Evolutionary conservation across 2,888 invertebrate species (phyloP).

Genomic region (Mythimna ferrago): DNA sequence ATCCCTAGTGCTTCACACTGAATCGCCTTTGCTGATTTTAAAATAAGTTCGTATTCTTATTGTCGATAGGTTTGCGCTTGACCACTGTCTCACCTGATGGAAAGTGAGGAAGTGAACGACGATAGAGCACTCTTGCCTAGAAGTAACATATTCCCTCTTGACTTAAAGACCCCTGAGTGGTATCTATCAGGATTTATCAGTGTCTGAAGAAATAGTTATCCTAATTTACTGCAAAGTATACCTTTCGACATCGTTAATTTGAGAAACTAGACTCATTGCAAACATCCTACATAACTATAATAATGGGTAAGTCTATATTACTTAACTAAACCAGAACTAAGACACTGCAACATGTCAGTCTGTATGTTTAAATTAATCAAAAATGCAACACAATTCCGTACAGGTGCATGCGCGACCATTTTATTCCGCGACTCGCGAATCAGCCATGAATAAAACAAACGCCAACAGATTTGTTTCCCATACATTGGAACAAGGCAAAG

Average conservation of each 20-base stretch:
- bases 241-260: neutral
- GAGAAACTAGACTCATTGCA: neutral
- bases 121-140: too few species aligned
- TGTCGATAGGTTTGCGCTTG: too few species aligned
- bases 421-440: constrained; percentile 40
- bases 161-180: too few species aligned
- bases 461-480: constrained; percentile 59
- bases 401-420: constrained; percentile 47
- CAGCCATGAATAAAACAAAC: constrained; percentile 61
- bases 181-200: too few species aligned
- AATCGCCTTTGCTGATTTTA: too few species aligned
- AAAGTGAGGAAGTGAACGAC: too few species aligned
- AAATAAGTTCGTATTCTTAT: too few species aligned
- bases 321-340: constrained; percentile 19
- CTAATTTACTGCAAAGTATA: neutral
- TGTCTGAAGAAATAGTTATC: neutral
- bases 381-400: constrained; percentile 48
- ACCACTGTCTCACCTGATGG: too few species aligned
- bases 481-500: constrained; percentile 58
- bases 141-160: too few species aligned
- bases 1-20: too few species aligned
- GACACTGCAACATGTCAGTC: neutral
- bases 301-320: too few species aligned
- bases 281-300: neutral
- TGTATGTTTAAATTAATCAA: constrained; percentile 50